phyloP scores from a whole-genome alignment of 2,113 vertebrate genomes.

The Nesogale talazaci region DNA sequence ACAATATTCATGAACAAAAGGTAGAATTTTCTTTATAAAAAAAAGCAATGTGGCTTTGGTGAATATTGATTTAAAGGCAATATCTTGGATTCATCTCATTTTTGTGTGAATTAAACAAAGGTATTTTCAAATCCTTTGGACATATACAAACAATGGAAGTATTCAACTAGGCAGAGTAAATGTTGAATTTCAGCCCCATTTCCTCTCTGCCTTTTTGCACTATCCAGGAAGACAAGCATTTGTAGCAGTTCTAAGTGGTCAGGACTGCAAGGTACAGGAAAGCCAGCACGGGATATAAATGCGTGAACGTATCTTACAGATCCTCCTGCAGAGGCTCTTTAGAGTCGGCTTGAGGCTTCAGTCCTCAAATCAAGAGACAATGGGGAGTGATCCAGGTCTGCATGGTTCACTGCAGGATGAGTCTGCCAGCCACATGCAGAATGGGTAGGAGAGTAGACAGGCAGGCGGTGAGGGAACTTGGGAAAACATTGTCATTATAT shows the following conservation, averaged over 20 bases:
- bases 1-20: background rate
- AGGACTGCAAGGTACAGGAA: background rate
- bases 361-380: background rate
- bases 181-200: background rate
- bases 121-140: background rate
- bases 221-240: background rate
- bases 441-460: background rate
- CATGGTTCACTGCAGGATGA: background rate
- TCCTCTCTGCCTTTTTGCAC: background rate
- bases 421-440: background rate
- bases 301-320: background rate
- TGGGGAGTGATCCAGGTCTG: background rate
- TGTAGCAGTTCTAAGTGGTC: background rate
- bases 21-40: background rate
- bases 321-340: background rate
- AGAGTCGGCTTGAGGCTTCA: background rate
- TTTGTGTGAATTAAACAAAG: background rate
- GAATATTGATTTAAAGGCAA: background rate
- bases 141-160: background rate
- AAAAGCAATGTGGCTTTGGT: background rate
- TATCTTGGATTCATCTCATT: background rate
- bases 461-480: fast-evolving
- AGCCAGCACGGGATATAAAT: background rate
- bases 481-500: background rate
- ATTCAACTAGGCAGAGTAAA: background rate